Evolutionary conservation across 2,888 invertebrate species (phyloP).

Genomic region (Listrodromus nycthemerus): DNA sequence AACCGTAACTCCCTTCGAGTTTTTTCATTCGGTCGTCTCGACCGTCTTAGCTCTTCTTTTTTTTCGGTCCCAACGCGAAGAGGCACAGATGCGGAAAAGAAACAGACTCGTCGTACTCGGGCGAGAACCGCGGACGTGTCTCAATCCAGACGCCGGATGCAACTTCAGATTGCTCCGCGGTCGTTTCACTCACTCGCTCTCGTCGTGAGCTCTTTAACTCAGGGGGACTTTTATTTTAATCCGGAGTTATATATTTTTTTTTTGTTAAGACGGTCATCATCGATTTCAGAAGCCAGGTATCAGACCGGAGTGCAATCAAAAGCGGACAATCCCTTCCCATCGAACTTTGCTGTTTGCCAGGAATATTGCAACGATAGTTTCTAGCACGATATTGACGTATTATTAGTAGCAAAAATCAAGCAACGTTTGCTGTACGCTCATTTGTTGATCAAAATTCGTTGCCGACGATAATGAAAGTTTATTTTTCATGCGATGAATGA

Average conservation of each 20-base stretch:
- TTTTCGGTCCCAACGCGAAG: neutral
- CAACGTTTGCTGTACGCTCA: too few species aligned
- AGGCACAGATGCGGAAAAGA: neutral
- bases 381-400: too few species aligned
- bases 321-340: too few species aligned
- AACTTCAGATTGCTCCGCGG: conserved; percentile 55
- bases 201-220: conserved; percentile 3
- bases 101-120: neutral
- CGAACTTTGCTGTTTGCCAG: too few species aligned
- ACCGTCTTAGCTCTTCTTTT: conserved; percentile 25
- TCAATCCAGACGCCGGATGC: conserved; percentile 46
- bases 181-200: conserved; percentile 32
- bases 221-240: conserved; percentile 35
- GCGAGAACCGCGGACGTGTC: conserved; percentile 37
- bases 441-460: too few species aligned
- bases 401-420: too few species aligned
- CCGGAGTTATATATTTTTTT: neutral
- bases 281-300: too few species aligned
- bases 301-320: too few species aligned
- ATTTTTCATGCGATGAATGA: too few species aligned
- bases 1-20: conserved; percentile 63
- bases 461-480: too few species aligned
- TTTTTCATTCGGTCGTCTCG: conserved; percentile 61
- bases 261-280: neutral
- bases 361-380: too few species aligned